Conservation (phyloP, 2,888 invertebrate species). For the Trissonchulus latispiculum region DNA sequence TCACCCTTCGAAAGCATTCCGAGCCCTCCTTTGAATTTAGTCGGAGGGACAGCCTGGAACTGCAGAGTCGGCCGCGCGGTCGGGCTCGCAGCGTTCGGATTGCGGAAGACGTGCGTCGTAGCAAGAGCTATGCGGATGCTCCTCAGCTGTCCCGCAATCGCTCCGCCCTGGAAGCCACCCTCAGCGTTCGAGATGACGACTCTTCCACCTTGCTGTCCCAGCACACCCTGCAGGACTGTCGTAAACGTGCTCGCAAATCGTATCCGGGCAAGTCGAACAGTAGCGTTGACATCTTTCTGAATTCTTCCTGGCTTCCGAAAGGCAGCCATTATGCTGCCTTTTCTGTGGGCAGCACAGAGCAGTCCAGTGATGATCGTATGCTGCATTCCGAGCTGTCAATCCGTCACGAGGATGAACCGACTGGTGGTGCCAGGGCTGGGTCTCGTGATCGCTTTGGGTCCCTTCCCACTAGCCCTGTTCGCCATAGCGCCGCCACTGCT, state of each 20-base stretch:
- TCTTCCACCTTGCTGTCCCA: slow-evolving; percentile 15
- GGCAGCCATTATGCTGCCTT: background rate
- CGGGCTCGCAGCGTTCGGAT: no score
- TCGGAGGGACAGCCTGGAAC: no score
- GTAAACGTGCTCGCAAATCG: slow-evolving; percentile 28
- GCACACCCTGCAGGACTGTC: slow-evolving; percentile 21
- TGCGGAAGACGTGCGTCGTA: background rate
- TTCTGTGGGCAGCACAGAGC: background rate
- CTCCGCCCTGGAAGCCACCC: background rate
- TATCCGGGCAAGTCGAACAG: slow-evolving; percentile 28
- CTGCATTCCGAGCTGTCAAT: background rate
- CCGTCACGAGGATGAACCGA: no score
- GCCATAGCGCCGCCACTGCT: background rate
- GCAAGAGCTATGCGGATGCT: background rate
- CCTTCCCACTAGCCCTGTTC: background rate
- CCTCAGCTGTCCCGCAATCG: background rate
- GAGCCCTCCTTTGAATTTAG: no score
- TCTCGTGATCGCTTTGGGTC: background rate
- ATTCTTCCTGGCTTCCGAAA: background rate
- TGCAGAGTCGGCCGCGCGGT: no score
- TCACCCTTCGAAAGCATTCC: no score
- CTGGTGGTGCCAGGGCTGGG: no score
- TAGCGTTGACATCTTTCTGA: slow-evolving; percentile 28
- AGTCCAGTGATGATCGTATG: background rate
- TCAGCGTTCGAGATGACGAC: background rate